Evolutionary conservation across 35 echinoderm and acorn worm genomes (phyloP).

Genomic region (Anneissia japonica): DNA sequence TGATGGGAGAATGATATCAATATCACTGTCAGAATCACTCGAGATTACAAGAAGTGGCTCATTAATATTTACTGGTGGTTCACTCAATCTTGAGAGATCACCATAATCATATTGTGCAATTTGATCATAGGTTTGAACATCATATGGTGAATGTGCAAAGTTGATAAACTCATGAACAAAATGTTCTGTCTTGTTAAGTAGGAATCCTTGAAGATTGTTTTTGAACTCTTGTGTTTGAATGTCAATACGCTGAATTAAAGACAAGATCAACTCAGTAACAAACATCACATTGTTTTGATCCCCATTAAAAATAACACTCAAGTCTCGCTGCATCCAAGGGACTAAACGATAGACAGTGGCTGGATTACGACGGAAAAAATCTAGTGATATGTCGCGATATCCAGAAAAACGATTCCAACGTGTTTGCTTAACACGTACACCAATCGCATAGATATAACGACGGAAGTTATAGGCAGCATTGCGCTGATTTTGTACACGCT

Average conservation of each 20-base stretch:
- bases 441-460: constrained; percentile 68
- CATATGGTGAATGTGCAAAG: constrained; percentile 81
- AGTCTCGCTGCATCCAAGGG: constrained; percentile 77
- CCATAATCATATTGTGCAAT: constrained; percentile 72
- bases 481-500: background rate
- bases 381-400: constrained; percentile 67
- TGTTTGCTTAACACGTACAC: constrained; percentile 49
- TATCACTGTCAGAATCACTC: constrained; percentile 27
- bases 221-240: constrained; percentile 89
- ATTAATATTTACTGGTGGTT: background rate
- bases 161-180: constrained; percentile 87
- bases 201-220: constrained; percentile 72
- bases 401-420: constrained; percentile 50
- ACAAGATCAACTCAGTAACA: constrained; percentile 88
- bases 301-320: constrained; percentile 66
- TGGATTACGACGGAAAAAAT: constrained; percentile 73
- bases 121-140: constrained; percentile 80
- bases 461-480: constrained; percentile 44
- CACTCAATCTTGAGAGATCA: background rate
- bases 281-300: constrained; percentile 75
- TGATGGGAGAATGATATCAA: constrained; percentile 24
- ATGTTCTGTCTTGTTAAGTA: constrained; percentile 76
- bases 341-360: constrained; percentile 78
- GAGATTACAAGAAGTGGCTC: constrained; percentile 19
- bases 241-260: constrained; percentile 74